Percentiles rank a stretch among this genome's conserved stretches.
phyloP scores from a whole-genome alignment of 2,113 vertebrate genomes.

The Pleuronectes platessa region DNA sequence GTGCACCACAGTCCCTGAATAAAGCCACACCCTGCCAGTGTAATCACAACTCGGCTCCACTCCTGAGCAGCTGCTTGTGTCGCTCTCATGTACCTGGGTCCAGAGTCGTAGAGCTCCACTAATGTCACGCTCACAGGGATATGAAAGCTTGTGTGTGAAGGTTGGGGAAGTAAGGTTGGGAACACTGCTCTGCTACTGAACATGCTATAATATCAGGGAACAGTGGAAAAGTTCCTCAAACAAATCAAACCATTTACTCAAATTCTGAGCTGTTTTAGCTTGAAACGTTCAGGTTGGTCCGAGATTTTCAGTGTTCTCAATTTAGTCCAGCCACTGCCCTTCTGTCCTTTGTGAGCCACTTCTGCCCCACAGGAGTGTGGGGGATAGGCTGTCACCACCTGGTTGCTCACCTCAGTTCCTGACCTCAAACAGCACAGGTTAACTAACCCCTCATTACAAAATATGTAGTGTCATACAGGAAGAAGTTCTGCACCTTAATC shows the following conservation, averaged over 20 bases:
- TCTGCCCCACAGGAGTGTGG: not conserved
- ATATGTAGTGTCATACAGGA: not conserved
- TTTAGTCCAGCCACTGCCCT: slow-evolving; percentile 20
- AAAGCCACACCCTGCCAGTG: slow-evolving; percentile 74
- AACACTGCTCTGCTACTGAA: no score
- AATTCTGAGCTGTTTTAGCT: not conserved
- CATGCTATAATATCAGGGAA: not conserved
- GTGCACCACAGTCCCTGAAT: slow-evolving; percentile 46
- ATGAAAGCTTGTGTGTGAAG: not conserved
- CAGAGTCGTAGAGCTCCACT: not conserved
- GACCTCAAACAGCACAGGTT: not conserved
- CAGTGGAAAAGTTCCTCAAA: not conserved
- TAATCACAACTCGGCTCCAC: slow-evolving; percentile 23
- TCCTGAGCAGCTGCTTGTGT: slow-evolving; percentile 17
- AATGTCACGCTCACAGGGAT: not conserved
- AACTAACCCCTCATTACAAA: not conserved
- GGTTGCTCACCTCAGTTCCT: slow-evolving; percentile 7
- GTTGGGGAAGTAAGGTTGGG: not conserved
- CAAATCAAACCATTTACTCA: not conserved
- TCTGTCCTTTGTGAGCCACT: slow-evolving; percentile 21
- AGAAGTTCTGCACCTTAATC: not conserved
- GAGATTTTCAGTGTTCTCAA: not conserved
- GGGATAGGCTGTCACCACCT: slow-evolving; percentile 10
- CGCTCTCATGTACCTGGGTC: slow-evolving; percentile 29
- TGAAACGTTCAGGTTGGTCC: not conserved